These are phyloP conservation scores for Phengaris arion DNA, from an alignment of 2,888 invertebrate genomes.

Conservation along the genomic window DNA sequence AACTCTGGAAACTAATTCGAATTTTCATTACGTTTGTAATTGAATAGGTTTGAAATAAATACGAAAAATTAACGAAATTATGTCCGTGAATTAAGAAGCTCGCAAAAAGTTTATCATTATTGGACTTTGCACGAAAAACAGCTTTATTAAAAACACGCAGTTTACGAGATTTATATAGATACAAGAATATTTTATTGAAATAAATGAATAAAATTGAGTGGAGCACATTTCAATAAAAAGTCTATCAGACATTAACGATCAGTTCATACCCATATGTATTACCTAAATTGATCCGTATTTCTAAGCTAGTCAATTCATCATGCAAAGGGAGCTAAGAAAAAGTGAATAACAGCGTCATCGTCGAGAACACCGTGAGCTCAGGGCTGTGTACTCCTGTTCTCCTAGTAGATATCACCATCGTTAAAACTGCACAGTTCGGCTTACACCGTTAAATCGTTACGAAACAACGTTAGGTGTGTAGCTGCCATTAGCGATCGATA, in stretches of 20 bases:
- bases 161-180: neutral
- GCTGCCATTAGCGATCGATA: no score
- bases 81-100: conserved; percentile 3
- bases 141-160: neutral
- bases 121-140: neutral
- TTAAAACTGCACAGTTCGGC: no score
- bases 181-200: neutral
- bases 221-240: neutral
- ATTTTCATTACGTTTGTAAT: neutral
- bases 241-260: neutral
- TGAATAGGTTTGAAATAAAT: neutral
- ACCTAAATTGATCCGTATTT: neutral
- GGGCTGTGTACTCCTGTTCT: no score
- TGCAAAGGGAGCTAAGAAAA: no score
- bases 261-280: neutral
- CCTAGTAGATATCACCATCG: no score
- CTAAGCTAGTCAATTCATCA: no score
- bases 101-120: conserved; percentile 21
- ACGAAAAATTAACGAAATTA: neutral
- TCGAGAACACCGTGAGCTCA: no score
- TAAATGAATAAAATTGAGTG: neutral
- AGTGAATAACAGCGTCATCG: no score
- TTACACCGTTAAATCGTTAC: no score
- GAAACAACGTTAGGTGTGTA: no score
- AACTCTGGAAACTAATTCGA: neutral